These are phyloP conservation scores for Eretmocerus hayati DNA, from an alignment of 2,888 invertebrate genomes.

Conservation along the genomic window DNA sequence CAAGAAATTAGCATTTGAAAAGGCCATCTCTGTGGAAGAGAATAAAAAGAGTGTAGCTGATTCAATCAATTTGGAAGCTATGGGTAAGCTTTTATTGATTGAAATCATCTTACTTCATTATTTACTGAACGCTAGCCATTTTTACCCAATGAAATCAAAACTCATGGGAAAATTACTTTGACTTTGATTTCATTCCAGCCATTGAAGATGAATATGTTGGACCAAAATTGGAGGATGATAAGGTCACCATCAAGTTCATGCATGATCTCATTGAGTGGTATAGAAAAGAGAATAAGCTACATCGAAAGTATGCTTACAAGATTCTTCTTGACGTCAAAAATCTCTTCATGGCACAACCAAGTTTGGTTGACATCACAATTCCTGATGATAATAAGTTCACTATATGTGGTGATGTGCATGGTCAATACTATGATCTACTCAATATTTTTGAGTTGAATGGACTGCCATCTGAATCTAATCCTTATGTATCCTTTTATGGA, in stretches of 20 bases:
- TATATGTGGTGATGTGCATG: slow-evolving; percentile 97
- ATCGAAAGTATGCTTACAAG: slow-evolving; percentile 96
- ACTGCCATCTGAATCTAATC: slow-evolving; percentile 89
- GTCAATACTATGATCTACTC: slow-evolving; percentile 96
- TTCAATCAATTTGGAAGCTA: slow-evolving; percentile 79
- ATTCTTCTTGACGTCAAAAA: slow-evolving; percentile 86
- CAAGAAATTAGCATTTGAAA: slow-evolving; percentile 89
- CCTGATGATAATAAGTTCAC: slow-evolving; percentile 87
- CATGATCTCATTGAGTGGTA: slow-evolving; percentile 82
- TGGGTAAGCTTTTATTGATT: slow-evolving; percentile 58
- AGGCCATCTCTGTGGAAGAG: slow-evolving; percentile 91
- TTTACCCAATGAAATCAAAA: too few species aligned
- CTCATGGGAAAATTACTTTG: too few species aligned
- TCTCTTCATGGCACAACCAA: slow-evolving; percentile 76
- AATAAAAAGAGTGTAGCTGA: slow-evolving; percentile 81
- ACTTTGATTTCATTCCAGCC: slow-evolving; percentile 51
- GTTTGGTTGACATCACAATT: slow-evolving; percentile 84
- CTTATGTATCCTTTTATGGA: slow-evolving; percentile 64
- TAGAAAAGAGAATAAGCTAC: slow-evolving; percentile 85
- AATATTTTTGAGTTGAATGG: slow-evolving; percentile 97
- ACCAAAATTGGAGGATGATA: slow-evolving; percentile 78
- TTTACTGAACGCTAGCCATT: slow-evolving; percentile 7
- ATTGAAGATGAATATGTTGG: slow-evolving; percentile 94
- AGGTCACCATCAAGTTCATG: slow-evolving; percentile 85
- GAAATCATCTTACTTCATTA: slow-evolving; percentile 1